Percentiles rank a stretch among this genome's conserved stretches.
Evolutionary conservation across 1,140 invertebrate species (phyloP).

Genomic region (Pachypsylla venusta): DNA sequence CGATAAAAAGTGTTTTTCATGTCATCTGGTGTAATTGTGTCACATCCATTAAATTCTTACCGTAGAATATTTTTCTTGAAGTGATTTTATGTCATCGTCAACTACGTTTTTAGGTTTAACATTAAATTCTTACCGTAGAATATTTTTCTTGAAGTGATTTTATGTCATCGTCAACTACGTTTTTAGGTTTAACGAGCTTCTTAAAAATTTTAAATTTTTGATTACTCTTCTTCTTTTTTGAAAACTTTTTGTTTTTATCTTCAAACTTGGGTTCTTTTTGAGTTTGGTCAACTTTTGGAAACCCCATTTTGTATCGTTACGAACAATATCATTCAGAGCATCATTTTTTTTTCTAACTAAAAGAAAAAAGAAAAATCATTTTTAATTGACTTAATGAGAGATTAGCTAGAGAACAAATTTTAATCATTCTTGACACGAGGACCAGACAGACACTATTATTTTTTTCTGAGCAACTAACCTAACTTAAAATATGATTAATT

Average conservation of each 20-base stretch:
- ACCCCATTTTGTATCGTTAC: not conserved
- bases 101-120: not conserved
- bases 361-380: no score
- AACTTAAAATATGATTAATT: no score
- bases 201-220: slow-evolving; percentile 1
- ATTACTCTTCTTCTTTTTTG: slow-evolving; percentile 9
- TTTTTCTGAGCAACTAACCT: no score
- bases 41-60: no score
- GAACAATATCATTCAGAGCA: no score
- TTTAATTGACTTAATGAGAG: no score
- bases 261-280: not conserved
- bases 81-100: not conserved
- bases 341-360: no score
- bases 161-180: not conserved
- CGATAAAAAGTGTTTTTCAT: no score
- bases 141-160: not conserved
- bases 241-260: not conserved
- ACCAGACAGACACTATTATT: no score
- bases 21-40: no score
- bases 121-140: not conserved
- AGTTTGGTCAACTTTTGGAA: not conserved
- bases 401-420: no score
- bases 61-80: not conserved
- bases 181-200: not conserved
- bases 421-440: no score